Conservation (phyloP, 2,113 vertebrate genomes). For the Parus major region DNA sequence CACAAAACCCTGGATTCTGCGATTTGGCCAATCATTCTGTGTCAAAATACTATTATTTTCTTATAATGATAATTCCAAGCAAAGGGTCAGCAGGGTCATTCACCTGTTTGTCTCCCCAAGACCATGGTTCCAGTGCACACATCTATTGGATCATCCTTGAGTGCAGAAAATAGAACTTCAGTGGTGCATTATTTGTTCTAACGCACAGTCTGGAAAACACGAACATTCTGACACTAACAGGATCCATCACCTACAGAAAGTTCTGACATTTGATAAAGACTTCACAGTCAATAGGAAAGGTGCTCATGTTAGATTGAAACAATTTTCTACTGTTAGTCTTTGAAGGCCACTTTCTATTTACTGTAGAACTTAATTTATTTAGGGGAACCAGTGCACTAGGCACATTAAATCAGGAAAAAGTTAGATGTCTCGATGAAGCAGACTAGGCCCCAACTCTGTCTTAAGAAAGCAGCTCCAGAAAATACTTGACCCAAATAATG, state of each 20-base stretch:
- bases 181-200: rapidly evolving
- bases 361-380: neutral
- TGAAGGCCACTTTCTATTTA: neutral
- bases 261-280: neutral
- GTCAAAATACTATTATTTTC: neutral
- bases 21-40: neutral
- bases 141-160: neutral
- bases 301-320: neutral
- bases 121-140: rapidly evolving
- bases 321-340: neutral
- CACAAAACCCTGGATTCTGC: neutral
- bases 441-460: neutral
- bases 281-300: neutral
- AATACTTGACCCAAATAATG: neutral
- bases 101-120: neutral
- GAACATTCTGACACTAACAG: rapidly evolving
- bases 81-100: neutral
- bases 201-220: rapidly evolving
- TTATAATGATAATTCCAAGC: neutral
- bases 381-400: neutral
- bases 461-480: neutral
- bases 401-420: neutral
- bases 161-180: neutral
- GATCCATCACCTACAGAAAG: neutral
- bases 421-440: neutral